Percentiles rank a stretch among this genome's conserved stretches.
These are phyloP conservation scores for Chondrosia reniformis DNA, from an alignment of 37 sponge, comb jelly and placozoan genomes.

Conservation along the genomic window DNA sequence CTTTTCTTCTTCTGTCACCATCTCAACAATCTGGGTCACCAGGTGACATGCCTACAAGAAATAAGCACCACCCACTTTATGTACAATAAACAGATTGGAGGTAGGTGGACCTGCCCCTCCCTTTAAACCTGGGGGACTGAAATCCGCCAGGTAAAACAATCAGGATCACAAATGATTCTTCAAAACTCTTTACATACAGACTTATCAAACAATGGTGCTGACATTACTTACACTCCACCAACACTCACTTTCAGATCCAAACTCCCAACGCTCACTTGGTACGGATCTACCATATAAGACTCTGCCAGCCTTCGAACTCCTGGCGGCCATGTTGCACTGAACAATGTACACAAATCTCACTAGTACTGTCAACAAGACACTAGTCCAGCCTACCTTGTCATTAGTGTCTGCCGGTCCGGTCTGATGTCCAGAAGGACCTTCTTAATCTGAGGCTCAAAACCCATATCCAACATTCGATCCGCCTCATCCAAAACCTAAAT, in stretches of 20 bases:
- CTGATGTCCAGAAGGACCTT: constrained; percentile 90
- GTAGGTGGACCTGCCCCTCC: too few relatives aligned
- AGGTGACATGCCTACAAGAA: constrained; percentile 75
- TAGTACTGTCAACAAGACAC: not conserved
- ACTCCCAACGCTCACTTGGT: constrained; percentile 88
- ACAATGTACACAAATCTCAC: not conserved
- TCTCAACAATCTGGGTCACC: constrained; percentile 85
- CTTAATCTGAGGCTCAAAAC: constrained; percentile 97
- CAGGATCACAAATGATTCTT: too few relatives aligned
- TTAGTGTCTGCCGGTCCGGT: constrained; percentile 93
- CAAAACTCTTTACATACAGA: too few relatives aligned
- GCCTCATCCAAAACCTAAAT: constrained; percentile 92
- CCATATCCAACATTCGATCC: constrained; percentile 98
- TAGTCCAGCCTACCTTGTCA: constrained; percentile 78
- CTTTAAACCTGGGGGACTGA: too few relatives aligned
- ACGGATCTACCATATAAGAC: constrained; percentile 78
- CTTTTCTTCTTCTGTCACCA: constrained; percentile 72
- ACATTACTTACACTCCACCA: too few relatives aligned
- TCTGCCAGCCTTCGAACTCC: constrained; percentile 86
- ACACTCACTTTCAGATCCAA: constrained; percentile 81
- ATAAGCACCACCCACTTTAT: not conserved
- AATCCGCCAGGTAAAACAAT: too few relatives aligned
- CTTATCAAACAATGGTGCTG: too few relatives aligned
- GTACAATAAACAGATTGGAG: too few relatives aligned
- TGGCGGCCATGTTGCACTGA: constrained; percentile 97